These are phyloP conservation scores for western clawed frog (Xenopus tropicalis) DNA, from an alignment of 2,113 vertebrate species.

Conservation along the genomic window UCB_Xtro_10.0 CM004446.2:125587501-125588000, in stretches of 20 bases:
- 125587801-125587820: background rate
- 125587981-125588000: background rate
- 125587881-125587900: slow-evolving; percentile 1
- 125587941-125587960: background rate
- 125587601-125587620: background rate
- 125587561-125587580: background rate
- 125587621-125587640: background rate
- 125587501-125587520: background rate
- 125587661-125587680: too few species aligned
- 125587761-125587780: background rate
- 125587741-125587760: background rate
- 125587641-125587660: background rate
- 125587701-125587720: background rate
- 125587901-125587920: background rate
- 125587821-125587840: slow-evolving; percentile 4
- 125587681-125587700: too few species aligned
- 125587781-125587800: background rate
- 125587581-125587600: background rate
- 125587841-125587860: background rate
- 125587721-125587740: background rate
- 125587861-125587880: slow-evolving; percentile 26
- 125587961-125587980: slow-evolving; percentile 4
- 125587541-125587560: background rate
- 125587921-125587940: background rate
- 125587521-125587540: background rate